Evolutionary conservation across 2,797 vertebrate species (phyloP), one percentile per base, ranked within the genome.

Genomic region (Triplophysa yarkandensis): DNA sequence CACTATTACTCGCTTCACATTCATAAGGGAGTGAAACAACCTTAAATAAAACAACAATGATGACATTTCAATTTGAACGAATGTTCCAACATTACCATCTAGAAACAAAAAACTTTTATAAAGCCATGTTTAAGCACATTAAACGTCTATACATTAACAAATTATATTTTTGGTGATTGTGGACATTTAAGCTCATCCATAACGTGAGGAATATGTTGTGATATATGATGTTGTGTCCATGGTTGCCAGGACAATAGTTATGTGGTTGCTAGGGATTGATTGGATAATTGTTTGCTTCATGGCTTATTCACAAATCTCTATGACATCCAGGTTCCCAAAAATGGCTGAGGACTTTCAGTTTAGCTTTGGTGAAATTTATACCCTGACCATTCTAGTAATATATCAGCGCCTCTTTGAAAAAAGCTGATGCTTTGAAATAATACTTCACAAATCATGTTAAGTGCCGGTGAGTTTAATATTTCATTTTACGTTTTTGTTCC

Each of bases 1-100:
- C 82, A 87, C 88, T 61, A 97, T 90, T 76, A 98, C 91, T 82
- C 89, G 89, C 60, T 90, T 94, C 88, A 98, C 75, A 74, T 89
- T 93, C 77, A 94, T 83, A 78, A 98, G 83, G 2, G 96, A 94
- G 55, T 91, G 91, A 83, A 95, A 95, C 82, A 98, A 90, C 83
- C 96, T 98, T 86, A 11, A 62, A 54, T 19, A 80, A 48, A 67
- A 27, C n/a, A 14, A 17, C 25, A 36, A 60, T 39, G 3, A 39
- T 39, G 36, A 13, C 36, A 4, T 3, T n/a, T n/a, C n/a, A 0
- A 58, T 48, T 10, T 10, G 71, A 3, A 61, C n/a, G 55, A 4
- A 46, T n/a, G n/a, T n/a, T n/a, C n/a, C n/a, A n/a, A n/a, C 3
- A 19, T 6, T 46, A 46, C 6, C 44, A 50, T 1, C 50, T 14